phyloP scores from a whole-genome alignment of 2,888 invertebrate genomes.

The Volucella inanis region DNA sequence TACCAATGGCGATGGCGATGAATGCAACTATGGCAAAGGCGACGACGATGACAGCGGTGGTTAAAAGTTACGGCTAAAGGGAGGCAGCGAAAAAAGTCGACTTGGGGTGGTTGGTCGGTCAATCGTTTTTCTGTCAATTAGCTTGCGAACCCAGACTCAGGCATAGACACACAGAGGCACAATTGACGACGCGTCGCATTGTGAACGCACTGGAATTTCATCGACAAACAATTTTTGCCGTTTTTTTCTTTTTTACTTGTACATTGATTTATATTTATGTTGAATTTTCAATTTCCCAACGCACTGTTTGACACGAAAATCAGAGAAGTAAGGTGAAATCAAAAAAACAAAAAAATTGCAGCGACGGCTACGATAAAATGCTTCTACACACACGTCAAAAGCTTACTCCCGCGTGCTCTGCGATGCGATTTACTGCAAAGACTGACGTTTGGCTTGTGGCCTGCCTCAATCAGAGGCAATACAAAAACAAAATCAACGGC shows the following conservation, averaged over 20 bases:
- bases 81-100: constrained; percentile 11
- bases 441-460: constrained; percentile 65
- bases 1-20: constrained; percentile 6
- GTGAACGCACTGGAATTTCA: constrained; percentile 28
- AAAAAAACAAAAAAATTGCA: constrained; percentile 16
- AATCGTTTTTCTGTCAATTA: constrained; percentile 29
- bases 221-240: neutral
- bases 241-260: neutral
- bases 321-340: constrained; percentile 12
- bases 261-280: constrained; percentile 7
- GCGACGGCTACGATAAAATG: constrained; percentile 49
- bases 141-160: constrained; percentile 14
- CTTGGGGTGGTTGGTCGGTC: constrained; percentile 29
- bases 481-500: constrained; percentile 51
- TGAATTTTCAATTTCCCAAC: constrained; percentile 8
- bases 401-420: constrained; percentile 22
- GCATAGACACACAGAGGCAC: constrained; percentile 25
- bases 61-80: neutral
- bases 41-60: constrained; percentile 1
- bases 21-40: neutral
- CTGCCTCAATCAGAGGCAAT: constrained; percentile 67
- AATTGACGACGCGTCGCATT: constrained; percentile 47
- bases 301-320: constrained; percentile 31
- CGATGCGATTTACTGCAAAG: constrained; percentile 66
- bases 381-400: constrained; percentile 21